Evolutionary conservation across 64 coral and sea anemone genomes (phyloP).

Genomic region (Montipora sp.): DNA sequence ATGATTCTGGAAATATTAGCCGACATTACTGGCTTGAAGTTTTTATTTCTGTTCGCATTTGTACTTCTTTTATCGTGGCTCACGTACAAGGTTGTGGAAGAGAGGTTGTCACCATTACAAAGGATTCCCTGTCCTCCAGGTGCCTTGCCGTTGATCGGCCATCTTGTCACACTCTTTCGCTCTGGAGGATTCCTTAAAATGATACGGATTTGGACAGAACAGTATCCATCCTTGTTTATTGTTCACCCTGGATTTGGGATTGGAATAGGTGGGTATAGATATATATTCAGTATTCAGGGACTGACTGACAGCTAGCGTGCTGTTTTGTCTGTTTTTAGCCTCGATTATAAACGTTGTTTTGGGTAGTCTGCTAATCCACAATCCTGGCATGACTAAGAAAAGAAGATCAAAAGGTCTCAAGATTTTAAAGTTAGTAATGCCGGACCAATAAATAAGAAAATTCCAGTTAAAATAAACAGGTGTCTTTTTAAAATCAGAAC

Average conservation of each 20-base stretch:
- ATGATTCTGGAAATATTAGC: conserved; percentile 14
- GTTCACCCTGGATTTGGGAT: conserved; percentile 39
- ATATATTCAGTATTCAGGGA: too few species aligned
- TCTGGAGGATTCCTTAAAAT: background rate
- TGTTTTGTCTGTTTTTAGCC: background rate
- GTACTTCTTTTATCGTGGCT: conserved; percentile 3
- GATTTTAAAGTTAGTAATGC: too few species aligned
- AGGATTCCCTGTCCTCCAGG: conserved; percentile 65
- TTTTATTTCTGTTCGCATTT: background rate
- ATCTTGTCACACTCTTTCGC: conserved; percentile 26
- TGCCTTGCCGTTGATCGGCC: conserved; percentile 47
- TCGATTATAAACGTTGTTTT: too few species aligned
- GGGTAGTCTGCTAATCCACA: too few species aligned
- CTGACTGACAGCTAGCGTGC: background rate
- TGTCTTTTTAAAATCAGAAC: too few species aligned
- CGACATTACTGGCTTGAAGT: background rate
- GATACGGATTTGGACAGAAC: conserved; percentile 30
- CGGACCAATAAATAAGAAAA: too few species aligned
- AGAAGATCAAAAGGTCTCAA: too few species aligned
- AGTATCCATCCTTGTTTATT: conserved; percentile 44
- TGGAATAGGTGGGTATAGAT: conserved; percentile 32
- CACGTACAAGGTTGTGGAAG: conserved; percentile 48
- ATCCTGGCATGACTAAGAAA: too few species aligned
- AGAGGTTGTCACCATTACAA: conserved; percentile 46
- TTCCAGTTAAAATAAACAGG: too few species aligned